Evolutionary conservation across 2,888 invertebrate genomes (phyloP).

Genomic region (Linyphia triangularis): DNA sequence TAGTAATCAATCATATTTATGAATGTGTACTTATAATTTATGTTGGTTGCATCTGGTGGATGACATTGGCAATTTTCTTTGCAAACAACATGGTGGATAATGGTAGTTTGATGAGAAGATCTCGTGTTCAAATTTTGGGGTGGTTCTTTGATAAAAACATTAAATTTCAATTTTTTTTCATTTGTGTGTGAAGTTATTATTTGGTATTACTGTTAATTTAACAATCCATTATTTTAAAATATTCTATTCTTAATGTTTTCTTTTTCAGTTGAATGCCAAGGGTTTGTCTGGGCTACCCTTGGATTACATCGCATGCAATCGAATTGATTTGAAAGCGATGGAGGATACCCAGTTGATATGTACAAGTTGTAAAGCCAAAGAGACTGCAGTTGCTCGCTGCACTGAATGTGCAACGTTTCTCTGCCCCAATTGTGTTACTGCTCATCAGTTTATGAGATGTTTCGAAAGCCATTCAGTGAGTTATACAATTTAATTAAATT

Average conservation of each 20-base stretch:
- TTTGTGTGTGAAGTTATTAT: too few species aligned
- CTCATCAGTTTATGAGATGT: conserved; percentile 97
- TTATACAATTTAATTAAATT: too few species aligned
- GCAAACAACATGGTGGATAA: neutral
- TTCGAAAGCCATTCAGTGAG: conserved; percentile 90
- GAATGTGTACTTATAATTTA: too few species aligned
- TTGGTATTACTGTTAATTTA: too few species aligned
- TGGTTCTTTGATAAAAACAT: too few species aligned
- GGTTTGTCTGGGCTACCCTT: conserved; percentile 89
- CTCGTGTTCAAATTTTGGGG: too few species aligned
- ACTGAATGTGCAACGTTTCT: conserved; percentile 96
- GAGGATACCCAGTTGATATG: conserved; percentile 86
- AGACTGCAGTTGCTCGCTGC: conserved; percentile 91
- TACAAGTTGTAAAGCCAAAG: conserved; percentile 97
- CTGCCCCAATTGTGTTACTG: conserved; percentile 95
- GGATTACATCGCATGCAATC: conserved; percentile 89
- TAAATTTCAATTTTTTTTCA: neutral
- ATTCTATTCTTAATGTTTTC: neutral
- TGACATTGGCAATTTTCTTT: too few species aligned
- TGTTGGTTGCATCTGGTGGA: too few species aligned
- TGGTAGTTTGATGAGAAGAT: too few species aligned
- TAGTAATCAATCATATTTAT: too few species aligned
- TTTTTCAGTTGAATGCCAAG: conserved; percentile 80
- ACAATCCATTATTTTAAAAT: neutral
- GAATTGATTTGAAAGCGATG: conserved; percentile 83